phyloP scores from a whole-genome alignment of 2,888 invertebrate genomes.

The Cylindroiulus punctatus region DNA sequence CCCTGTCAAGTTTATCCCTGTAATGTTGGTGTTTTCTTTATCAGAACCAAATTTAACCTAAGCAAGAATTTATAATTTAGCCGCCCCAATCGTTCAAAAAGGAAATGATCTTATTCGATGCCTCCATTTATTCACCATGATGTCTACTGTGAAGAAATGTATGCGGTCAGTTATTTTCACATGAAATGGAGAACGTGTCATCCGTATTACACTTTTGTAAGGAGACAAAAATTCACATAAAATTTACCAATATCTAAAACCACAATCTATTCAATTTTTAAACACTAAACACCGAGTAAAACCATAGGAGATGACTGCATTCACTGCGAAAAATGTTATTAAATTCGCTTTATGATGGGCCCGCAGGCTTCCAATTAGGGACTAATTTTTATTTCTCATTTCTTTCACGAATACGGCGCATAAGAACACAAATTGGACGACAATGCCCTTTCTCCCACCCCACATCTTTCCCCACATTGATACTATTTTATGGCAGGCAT shows the following conservation, averaged over 20 bases:
- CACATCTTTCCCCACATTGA: not conserved
- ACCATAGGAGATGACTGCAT: not conserved
- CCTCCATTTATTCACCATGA: no score
- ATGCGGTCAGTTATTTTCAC: no score
- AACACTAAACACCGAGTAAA: not conserved
- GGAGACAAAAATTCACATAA: not conserved
- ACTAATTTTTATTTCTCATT: constrained; percentile 8
- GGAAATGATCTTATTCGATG: no score
- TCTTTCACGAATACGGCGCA: not conserved
- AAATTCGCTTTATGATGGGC: constrained; percentile 31
- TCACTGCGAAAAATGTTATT: constrained; percentile 3
- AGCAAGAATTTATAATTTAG: no score
- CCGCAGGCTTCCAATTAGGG: constrained; percentile 6
- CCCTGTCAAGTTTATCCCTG: no score
- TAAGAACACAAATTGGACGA: not conserved
- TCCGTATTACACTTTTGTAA: no score
- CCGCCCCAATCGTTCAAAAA: no score
- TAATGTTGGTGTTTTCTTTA: no score
- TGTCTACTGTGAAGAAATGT: no score
- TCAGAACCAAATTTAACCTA: no score
- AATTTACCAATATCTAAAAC: not conserved
- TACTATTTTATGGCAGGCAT: constrained; percentile 19
- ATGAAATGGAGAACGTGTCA: no score
- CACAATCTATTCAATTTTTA: not conserved
- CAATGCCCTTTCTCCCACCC: not conserved